Conservation (phyloP, 2,113 vertebrate species). For the Chloropsis cyanopogon region DNA sequence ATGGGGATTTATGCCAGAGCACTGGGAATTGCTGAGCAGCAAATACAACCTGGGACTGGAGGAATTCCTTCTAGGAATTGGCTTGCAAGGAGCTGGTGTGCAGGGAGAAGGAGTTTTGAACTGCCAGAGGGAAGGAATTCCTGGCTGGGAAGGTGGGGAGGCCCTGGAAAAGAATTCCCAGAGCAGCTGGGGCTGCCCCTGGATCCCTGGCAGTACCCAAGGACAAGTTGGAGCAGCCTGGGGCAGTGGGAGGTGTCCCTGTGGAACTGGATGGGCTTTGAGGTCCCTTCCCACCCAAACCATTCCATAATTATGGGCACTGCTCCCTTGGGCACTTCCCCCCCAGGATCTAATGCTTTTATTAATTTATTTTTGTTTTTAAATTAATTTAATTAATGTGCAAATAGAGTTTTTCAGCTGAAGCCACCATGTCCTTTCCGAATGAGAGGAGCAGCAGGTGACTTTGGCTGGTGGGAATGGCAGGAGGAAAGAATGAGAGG, state of each 20-base stretch:
- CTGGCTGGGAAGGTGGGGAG: not conserved
- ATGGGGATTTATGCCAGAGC: not conserved
- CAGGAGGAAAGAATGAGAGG: not conserved
- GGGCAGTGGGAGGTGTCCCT: not conserved
- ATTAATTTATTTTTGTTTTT: not conserved
- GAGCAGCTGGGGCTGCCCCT: not conserved
- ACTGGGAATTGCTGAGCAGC: not conserved
- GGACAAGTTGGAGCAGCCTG: not conserved
- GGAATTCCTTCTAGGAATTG: not conserved
- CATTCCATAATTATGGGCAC: not conserved
- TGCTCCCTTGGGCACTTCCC: accelerated
- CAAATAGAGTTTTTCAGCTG: not conserved
- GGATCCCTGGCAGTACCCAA: not conserved
- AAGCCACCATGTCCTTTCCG: not conserved
- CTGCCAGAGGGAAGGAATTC: not conserved
- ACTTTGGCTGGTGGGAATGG: not conserved
- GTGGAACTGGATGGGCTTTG: not conserved
- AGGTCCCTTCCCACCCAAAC: not conserved
- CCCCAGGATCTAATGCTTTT: not conserved
- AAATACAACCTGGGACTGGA: not conserved
- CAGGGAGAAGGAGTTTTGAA: not conserved
- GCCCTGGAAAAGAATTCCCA: not conserved
- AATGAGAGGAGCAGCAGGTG: not conserved
- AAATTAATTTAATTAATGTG: not conserved
- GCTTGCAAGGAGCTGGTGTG: not conserved